These are phyloP conservation scores for Armadillidium nasatum DNA, from an alignment of 1,140 invertebrate genomes.

Conservation along the genomic window DNA sequence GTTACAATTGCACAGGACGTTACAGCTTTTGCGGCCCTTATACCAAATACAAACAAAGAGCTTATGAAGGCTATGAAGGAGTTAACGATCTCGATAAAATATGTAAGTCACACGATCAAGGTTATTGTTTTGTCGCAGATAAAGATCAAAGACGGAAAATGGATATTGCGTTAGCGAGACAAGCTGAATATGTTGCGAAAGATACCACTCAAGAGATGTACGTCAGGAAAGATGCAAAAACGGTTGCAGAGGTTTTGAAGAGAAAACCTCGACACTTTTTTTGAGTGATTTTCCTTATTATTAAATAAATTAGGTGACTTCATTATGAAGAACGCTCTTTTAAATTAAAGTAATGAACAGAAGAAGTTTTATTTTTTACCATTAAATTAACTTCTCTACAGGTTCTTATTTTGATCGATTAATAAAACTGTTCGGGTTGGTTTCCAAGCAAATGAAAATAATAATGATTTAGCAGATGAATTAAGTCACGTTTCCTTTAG, in stretches of 20 bases:
- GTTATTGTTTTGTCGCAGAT: background rate
- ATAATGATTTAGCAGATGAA: too few species aligned
- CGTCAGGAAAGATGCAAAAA: background rate
- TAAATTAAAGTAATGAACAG: too few species aligned
- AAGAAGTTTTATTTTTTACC: too few species aligned
- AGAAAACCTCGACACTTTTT: background rate
- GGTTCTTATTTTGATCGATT: too few species aligned
- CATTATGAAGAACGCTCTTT: too few species aligned
- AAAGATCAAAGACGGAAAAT: background rate
- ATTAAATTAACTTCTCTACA: too few species aligned
- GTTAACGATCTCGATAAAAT: background rate
- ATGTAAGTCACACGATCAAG: background rate
- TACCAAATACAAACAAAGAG: background rate
- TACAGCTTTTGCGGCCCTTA: background rate
- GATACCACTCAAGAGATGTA: background rate
- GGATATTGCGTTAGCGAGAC: background rate
- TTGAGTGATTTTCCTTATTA: too few species aligned
- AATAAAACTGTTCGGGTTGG: too few species aligned
- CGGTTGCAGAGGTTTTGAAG: background rate
- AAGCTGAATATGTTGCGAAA: background rate
- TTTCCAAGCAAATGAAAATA: too few species aligned
- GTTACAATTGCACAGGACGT: background rate
- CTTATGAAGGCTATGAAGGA: background rate
- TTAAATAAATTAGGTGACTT: too few species aligned
- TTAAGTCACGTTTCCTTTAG: too few species aligned